phyloP scores from a whole-genome alignment of 2,797 vertebrate species.

The Limnodromus scolopaceus region DNA sequence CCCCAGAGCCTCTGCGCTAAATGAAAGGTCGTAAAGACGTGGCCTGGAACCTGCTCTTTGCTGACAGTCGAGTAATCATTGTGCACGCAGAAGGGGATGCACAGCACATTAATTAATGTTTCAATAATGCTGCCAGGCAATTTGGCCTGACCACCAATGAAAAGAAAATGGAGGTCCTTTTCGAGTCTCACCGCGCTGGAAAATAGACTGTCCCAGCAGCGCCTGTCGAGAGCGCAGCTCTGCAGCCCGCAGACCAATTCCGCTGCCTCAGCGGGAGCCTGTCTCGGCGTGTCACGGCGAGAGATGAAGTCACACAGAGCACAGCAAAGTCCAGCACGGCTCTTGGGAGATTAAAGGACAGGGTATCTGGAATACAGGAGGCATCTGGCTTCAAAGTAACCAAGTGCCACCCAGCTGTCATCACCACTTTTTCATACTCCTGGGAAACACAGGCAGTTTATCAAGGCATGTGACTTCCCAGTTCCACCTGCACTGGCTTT shows the following conservation, averaged over 20 bases:
- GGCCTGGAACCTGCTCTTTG: neutral
- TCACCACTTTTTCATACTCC: constrained; percentile 6
- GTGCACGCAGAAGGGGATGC: neutral
- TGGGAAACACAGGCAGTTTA: neutral
- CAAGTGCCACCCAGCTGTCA: constrained; percentile 8
- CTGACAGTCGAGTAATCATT: accelerated
- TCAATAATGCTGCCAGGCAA: neutral
- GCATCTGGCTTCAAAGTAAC: neutral
- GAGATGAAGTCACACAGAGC: neutral
- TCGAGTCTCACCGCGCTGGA: accelerated
- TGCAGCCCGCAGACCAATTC: neutral
- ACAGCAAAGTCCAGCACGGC: neutral
- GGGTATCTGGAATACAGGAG: constrained; percentile 3
- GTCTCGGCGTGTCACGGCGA: neutral
- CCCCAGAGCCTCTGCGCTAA: neutral
- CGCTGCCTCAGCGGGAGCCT: neutral
- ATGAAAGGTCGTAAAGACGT: neutral
- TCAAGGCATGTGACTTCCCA: neutral
- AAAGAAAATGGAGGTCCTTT: neutral
- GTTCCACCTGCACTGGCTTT: constrained; percentile 6
- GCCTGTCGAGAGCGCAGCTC: neutral
- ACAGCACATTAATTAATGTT: neutral
- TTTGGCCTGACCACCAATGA: neutral
- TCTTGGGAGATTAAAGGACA: neutral
- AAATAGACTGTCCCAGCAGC: accelerated